Conservation (phyloP, 2,113 vertebrate species). For the Theristicus caerulescens region DNA sequence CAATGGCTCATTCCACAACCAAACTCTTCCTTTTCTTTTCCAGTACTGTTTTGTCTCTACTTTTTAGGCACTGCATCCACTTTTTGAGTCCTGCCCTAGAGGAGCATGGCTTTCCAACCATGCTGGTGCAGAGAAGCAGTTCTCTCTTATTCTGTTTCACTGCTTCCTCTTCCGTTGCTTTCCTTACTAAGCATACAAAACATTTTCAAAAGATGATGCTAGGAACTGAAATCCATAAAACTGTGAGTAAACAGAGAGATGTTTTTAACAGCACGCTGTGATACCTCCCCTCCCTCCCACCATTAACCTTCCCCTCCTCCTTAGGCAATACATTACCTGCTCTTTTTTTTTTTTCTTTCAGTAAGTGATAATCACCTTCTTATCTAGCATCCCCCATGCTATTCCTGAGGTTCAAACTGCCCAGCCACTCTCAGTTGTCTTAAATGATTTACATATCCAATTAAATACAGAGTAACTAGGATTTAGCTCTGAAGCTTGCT, state of each 20-base stretch:
- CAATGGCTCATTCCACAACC: background rate
- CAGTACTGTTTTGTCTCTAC: background rate
- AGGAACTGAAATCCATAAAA: background rate
- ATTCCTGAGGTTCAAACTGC: background rate
- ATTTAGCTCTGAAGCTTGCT: background rate
- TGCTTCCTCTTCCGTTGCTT: background rate
- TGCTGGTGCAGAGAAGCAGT: background rate
- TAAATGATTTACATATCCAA: conserved; percentile 42
- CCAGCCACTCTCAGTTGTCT: conserved; percentile 11
- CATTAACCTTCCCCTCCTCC: background rate
- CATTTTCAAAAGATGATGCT: background rate
- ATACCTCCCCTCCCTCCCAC: background rate
- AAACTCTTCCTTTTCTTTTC: background rate
- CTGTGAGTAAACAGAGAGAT: background rate
- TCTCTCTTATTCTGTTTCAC: background rate
- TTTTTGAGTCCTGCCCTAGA: background rate
- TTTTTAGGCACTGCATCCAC: background rate
- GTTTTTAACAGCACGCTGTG: background rate
- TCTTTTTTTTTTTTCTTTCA: background rate
- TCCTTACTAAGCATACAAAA: background rate
- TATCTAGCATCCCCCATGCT: conserved; percentile 4
- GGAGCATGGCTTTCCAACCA: background rate
- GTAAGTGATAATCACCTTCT: background rate
- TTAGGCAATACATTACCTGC: background rate
- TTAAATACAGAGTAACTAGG: conserved; percentile 9